Base-by-base conservation (phyloP, 2,888 invertebrate genomes). In the Andrena fulva region DNA sequence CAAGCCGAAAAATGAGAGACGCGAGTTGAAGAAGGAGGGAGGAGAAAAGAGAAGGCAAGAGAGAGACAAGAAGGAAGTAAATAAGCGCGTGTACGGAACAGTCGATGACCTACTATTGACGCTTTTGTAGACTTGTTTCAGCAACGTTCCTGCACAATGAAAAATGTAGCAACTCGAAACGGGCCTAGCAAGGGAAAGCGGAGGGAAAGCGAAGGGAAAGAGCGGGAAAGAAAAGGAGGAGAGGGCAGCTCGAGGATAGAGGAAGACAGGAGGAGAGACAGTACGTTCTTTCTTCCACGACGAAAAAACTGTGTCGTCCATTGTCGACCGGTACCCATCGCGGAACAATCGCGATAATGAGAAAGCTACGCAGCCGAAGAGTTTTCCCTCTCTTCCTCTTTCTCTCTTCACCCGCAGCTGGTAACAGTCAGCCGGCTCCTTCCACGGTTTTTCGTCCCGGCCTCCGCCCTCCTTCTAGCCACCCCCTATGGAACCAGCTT, bases 281-380 rank as follows among this genome's bases (percentile, higher is more conserved):
- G 56, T 16, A 27, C 42, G 71, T 76, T 75, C 77, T 80, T 80
- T 82, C 85, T 82, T 77, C 77, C 24, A 84, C 87, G 84, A 88
- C 84, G 88, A 90, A 92, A 92, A 91, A 91, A 91, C 89, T 92
- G 89, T 91, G 91, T 92, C 92, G 90, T 71, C 89, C 87, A 91
- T 92, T 92, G 92, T 92, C 86, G 90, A 85, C 86, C 87, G 87
- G 86, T 91, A 90, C 87, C 89, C 86, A 89, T 89, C 85, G 88
- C 87, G 87, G 89, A 92, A 92, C 92, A 93, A 93, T 92, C 91
- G 91, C 83, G 90, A 92, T 93, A 93, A 93, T 93, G 92, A 92
- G 90, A 92, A 92, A 92, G 90, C 92, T 89, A 91, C 92, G 91
- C 91, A 91, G 89, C 85, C 89, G 87, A 91, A 91, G 87, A 89